Evolutionary conservation across 2,888 invertebrate genomes (phyloP).

Genomic region (Ichneumon xanthorius): DNA sequence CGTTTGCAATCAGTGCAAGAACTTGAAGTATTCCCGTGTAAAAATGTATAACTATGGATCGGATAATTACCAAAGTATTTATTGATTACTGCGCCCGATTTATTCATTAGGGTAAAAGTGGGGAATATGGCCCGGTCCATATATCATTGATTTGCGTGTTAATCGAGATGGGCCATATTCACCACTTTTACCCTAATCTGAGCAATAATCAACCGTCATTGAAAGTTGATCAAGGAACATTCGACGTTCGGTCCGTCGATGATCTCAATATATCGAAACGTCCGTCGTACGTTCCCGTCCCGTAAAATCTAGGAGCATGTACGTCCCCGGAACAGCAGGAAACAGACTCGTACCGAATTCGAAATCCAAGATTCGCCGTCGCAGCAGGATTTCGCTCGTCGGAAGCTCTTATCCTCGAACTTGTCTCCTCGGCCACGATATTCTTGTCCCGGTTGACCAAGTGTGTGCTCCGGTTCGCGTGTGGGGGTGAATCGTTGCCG

Average conservation of each 20-base stretch:
- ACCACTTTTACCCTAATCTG: too few species aligned
- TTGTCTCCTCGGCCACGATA: constrained; percentile 42
- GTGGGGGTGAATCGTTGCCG: constrained; percentile 68
- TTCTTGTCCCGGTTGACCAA: constrained; percentile 44
- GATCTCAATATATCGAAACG: constrained; percentile 52
- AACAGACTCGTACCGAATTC: constrained; percentile 50
- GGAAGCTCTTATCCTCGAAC: constrained; percentile 77
- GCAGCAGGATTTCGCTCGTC: constrained; percentile 75
- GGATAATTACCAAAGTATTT: background rate
- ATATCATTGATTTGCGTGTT: too few species aligned
- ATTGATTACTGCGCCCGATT: background rate
- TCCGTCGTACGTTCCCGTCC: constrained; percentile 26
- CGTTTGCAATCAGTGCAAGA: constrained; percentile 3
- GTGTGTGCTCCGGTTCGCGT: constrained; percentile 31
- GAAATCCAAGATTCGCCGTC: constrained; percentile 74
- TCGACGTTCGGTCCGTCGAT: constrained; percentile 28
- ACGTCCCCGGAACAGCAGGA: constrained; percentile 42
- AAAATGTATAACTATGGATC: background rate
- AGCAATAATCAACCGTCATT: background rate
- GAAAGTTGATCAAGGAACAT: background rate
- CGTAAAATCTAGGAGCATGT: constrained; percentile 45
- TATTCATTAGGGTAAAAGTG: too few species aligned
- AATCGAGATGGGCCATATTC: too few species aligned
- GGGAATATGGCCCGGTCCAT: too few species aligned
- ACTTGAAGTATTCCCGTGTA: background rate